A percentile compares a stretch with the other conserved stretches of the same genome.
Conservation (phyloP, 2,797 vertebrate genomes). For the Ambastaia sidthimunki region DNA sequence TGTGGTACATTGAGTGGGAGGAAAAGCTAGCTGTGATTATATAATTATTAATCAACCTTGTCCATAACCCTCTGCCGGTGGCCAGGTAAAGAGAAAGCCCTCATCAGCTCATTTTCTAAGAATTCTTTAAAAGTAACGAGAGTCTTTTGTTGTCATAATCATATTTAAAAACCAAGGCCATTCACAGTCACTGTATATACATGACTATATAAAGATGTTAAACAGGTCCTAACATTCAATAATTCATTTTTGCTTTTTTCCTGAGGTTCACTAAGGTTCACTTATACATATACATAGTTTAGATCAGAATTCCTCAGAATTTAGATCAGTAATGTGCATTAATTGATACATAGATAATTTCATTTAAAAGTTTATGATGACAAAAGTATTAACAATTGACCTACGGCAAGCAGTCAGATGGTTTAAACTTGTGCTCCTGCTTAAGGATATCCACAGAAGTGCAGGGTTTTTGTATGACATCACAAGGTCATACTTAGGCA, state of each 20-base stretch:
- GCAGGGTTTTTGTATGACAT: not conserved
- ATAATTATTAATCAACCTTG: constrained; percentile 52
- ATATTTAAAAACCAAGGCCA: not conserved
- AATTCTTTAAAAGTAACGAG: constrained; percentile 23
- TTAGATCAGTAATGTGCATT: not conserved
- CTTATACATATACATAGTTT: too few species aligned
- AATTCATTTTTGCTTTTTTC: too few species aligned
- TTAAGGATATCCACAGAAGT: not conserved
- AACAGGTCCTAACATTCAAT: too few species aligned
- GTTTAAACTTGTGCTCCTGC: not conserved
- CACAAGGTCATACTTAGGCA: not conserved
- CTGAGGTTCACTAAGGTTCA: too few species aligned
- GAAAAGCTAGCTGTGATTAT: constrained; percentile 33
- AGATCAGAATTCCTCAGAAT: too few species aligned
- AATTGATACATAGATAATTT: not conserved
- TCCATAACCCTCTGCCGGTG: constrained; percentile 37
- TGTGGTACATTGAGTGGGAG: constrained; percentile 42
- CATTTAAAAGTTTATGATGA: not conserved
- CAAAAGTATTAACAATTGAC: not conserved
- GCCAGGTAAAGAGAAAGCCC: constrained; percentile 45
- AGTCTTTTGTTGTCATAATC: not conserved
- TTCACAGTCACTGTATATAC: not conserved
- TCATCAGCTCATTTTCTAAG: constrained; percentile 30
- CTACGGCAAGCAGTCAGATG: not conserved
- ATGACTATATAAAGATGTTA: too few species aligned